phyloP scores from a whole-genome alignment of 2,888 invertebrate species.

The Drosophila diplacantha region DNA sequence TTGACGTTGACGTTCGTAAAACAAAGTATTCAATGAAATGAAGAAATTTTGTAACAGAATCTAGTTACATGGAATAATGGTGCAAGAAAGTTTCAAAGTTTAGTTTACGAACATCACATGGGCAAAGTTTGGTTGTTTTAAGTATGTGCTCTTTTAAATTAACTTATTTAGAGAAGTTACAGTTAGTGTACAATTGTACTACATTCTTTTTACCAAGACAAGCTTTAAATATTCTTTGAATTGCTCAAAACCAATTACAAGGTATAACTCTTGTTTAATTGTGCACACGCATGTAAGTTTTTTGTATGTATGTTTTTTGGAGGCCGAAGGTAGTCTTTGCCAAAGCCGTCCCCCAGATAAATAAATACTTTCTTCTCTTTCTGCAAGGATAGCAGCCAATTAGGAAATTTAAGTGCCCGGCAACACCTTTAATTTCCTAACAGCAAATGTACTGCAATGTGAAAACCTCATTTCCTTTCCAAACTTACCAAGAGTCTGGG shows the following conservation, averaged over 20 bases:
- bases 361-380: neutral
- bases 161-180: neutral
- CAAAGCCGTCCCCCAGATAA: neutral
- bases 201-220: too few species aligned
- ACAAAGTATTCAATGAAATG: slow-evolving; percentile 1
- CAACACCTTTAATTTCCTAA: slow-evolving; percentile 8
- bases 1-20: neutral
- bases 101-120: slow-evolving; percentile 2
- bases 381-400: neutral
- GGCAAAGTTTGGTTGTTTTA: neutral
- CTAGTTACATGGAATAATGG: neutral
- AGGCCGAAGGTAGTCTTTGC: neutral
- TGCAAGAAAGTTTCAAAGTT: slow-evolving; percentile 8
- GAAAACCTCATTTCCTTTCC: slow-evolving; percentile 20
- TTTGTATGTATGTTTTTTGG: neutral
- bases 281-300: neutral
- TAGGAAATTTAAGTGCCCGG: neutral
- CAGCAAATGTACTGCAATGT: slow-evolving; percentile 2
- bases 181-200: neutral
- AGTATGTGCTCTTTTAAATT: slow-evolving; percentile 7
- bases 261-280: neutral
- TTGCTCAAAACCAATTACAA: neutral
- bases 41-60: slow-evolving; percentile 1
- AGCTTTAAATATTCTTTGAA: neutral
- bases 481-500: neutral